Percentiles rank a stretch among this genome's conserved stretches.
Evolutionary conservation across 2,797 vertebrate species (phyloP).

Genomic region (Tenualosa ilisha): DNA sequence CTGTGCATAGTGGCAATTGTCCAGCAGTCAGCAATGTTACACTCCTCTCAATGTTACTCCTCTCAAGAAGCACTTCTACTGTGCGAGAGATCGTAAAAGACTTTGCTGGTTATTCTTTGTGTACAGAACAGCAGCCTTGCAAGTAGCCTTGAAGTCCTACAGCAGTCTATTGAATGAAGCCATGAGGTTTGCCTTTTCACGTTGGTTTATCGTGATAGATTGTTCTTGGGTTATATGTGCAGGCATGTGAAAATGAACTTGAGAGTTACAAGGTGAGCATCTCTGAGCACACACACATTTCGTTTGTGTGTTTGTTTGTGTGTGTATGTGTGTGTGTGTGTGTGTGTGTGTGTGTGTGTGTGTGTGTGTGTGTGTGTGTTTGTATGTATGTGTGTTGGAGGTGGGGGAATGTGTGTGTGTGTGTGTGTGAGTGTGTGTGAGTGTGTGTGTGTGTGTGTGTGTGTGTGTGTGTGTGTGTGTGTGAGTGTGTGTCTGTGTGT

Average conservation of each 20-base stretch:
- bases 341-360: no score
- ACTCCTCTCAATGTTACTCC: not conserved
- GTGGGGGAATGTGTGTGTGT: no score
- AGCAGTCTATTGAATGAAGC: not conserved
- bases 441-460: not conserved
- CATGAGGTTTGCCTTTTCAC: not conserved
- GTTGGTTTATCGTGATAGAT: not conserved
- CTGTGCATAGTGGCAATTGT: not conserved
- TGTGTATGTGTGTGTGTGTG: no score
- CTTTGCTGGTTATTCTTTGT: not conserved
- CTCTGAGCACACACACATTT: no score
- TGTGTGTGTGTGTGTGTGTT: no score
- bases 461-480: slow-evolving; percentile 2
- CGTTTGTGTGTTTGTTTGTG: not conserved
- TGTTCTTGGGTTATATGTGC: not conserved
- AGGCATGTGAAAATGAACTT: not conserved
- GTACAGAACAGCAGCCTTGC: not conserved
- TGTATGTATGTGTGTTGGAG: no score
- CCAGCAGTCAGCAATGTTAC: not conserved
- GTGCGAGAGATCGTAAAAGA: not conserved
- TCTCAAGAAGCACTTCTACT: not conserved
- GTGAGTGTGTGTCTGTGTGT: not conserved
- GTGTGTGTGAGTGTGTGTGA: no score
- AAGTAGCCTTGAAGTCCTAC: not conserved
- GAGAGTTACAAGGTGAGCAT: not conserved